Conservation (phyloP, 2,797 vertebrate species). For the Ctenopoma multispine region DNA sequence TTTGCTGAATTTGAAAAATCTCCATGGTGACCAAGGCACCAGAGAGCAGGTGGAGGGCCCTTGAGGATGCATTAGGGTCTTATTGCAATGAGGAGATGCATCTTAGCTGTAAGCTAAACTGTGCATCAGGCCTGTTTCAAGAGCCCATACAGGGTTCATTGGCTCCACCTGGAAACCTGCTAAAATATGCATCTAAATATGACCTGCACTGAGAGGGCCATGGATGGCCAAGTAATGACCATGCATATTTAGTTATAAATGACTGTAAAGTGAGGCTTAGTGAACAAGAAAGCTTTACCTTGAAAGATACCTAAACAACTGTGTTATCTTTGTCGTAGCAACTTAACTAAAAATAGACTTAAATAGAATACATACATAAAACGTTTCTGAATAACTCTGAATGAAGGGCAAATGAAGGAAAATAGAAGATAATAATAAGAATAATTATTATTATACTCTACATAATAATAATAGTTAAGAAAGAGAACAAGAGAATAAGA, state of each 20-base stretch:
- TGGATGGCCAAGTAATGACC: slow-evolving; percentile 19
- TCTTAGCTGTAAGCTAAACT: slow-evolving; percentile 65
- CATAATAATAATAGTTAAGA: not conserved
- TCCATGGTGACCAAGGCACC: slow-evolving; percentile 72
- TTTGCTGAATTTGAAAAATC: slow-evolving; percentile 71
- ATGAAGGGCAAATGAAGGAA: not conserved
- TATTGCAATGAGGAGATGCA: slow-evolving; percentile 56
- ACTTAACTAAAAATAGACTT: not conserved
- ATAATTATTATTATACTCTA: too few relatives aligned
- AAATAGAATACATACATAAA: not conserved
- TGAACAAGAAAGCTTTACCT: not conserved
- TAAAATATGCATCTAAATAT: slow-evolving; percentile 12
- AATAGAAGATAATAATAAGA: too few relatives aligned
- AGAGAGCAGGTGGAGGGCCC: slow-evolving; percentile 72
- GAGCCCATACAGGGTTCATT: slow-evolving; percentile 35
- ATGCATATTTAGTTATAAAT: slow-evolving; percentile 11
- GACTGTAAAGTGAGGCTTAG: not conserved
- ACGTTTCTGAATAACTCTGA: not conserved
- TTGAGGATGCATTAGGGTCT: slow-evolving; percentile 80
- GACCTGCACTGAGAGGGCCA: slow-evolving; percentile 8
- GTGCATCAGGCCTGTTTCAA: slow-evolving; percentile 47
- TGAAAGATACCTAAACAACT: not conserved
- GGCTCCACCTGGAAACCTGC: slow-evolving; percentile 23
- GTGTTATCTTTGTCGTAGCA: not conserved
- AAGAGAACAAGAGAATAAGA: slow-evolving; percentile 3